Conservation (phyloP, 1,140 invertebrate genomes). For the Aphis craccivora region DNA sequence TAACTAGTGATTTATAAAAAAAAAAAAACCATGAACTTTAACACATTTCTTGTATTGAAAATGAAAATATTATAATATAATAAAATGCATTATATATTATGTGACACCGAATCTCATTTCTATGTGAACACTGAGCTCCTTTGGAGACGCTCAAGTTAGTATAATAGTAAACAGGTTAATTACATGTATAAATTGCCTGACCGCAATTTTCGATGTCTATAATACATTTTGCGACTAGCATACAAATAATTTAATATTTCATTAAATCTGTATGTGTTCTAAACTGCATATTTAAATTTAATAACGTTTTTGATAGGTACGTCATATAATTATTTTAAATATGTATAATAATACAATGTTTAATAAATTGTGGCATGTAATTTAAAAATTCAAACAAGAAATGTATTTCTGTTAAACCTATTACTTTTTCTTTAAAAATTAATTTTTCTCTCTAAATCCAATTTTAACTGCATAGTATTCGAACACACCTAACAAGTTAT, state of each 20-base stretch:
- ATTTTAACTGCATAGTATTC: neutral
- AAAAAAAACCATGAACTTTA: neutral
- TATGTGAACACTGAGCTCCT: neutral
- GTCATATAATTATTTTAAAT: neutral
- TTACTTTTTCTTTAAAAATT: neutral
- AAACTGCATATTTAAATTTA: neutral
- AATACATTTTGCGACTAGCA: neutral
- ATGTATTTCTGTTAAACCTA: neutral
- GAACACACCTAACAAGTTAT: neutral
- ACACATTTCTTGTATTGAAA: neutral
- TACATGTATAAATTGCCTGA: neutral
- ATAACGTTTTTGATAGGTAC: neutral
- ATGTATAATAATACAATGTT: neutral
- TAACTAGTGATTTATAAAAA: neutral
- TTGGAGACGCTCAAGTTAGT: neutral
- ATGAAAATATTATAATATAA: neutral
- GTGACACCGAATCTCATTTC: neutral
- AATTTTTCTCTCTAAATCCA: neutral
- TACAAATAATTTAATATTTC: neutral
- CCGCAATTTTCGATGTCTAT: neutral
- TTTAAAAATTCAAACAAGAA: neutral
- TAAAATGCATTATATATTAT: neutral
- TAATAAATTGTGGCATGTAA: neutral
- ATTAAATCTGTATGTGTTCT: neutral
- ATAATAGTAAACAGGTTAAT: neutral